These are phyloP conservation scores for Coleophora flavipennella DNA, from an alignment of 2,888 invertebrate species.

Conservation along the genomic window DNA sequence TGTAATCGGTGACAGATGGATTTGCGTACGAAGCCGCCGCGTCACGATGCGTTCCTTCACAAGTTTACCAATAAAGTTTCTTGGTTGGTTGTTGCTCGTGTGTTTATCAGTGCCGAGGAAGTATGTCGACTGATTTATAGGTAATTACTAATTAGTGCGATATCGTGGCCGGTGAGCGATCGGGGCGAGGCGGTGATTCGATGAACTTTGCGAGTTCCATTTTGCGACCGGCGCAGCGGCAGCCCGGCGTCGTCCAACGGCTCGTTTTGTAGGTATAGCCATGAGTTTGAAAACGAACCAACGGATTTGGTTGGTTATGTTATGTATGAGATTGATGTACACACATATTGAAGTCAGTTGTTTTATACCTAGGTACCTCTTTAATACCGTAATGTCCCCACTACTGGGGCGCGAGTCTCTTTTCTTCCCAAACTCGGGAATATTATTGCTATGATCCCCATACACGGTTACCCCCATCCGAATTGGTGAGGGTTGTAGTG, in stretches of 20 bases:
- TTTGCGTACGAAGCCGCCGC: conserved; percentile 17
- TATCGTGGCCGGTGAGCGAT: conserved; percentile 44
- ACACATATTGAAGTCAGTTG: no score
- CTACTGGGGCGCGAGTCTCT: no score
- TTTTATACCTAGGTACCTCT: no score
- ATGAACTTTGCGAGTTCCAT: conserved; percentile 48
- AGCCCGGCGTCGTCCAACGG: no score
- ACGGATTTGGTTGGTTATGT: no score
- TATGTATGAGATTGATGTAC: no score
- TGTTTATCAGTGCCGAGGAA: conserved; percentile 54
- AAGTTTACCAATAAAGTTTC: conserved; percentile 26
- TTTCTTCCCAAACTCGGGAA: no score
- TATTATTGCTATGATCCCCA: no score
- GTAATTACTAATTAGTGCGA: conserved; percentile 67
- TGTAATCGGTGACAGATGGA: conserved; percentile 39
- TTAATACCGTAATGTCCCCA: no score
- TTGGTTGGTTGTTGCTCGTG: conserved; percentile 27
- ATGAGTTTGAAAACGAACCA: conserved; percentile 11
- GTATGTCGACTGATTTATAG: conserved; percentile 64
- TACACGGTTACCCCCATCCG: no score
- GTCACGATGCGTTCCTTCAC: conserved; percentile 26
- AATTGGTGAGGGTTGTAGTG: no score
- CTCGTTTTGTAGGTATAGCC: no score
- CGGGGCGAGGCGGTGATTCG: conserved; percentile 24
- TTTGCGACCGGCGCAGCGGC: conserved; percentile 19